Base-by-base conservation (phyloP, 2,113 vertebrate species). In the Chauna torquata region DNA sequence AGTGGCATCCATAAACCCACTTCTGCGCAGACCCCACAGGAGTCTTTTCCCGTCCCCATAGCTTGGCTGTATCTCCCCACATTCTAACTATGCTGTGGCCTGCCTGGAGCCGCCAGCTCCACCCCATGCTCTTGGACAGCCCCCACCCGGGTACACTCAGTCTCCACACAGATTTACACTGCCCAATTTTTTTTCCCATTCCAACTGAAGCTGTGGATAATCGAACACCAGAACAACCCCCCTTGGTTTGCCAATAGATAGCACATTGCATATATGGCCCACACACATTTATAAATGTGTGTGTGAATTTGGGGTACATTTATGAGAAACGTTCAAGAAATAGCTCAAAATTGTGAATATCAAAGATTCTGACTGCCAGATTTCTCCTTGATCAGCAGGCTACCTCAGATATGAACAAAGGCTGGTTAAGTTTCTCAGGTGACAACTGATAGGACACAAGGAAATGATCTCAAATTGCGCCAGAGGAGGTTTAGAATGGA, bases 191-290 rank as follows among this genome's bases (percentile, higher is more conserved):
- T 16, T 36, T 36, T 32, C 11, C 3, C 38, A 83, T 44, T 42
- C 9, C 38, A 91, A 3, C 16, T 42, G 38, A 82, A 75, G 18
- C 9, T 80, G 30, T 6, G 36, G n/a, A 55, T 2, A 9, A 62
- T 47, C 61, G 69, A 88, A 76, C 11, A 80, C 15, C 77, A 78
- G 69, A 47, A 5, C 19, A 52, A 61, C 5, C 7, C 78, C 36
- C 23, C 12, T 19, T n/a, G 8, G 14, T 38, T 79, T 66, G 61
- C 32, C 70, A 90, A 6, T 25, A n/a, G 11, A 47, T 61, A 19
- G 9, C 19, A 47, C 3, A 2, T 12, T 5, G 1, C 44, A 12
- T 65, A 45, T 6, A 5, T 4, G 15, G 25, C 12, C 27, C 34
- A 82, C 75, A 30, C 28, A 40, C 22, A 27, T 49, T 50, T 42